These are phyloP conservation scores for Epinephelus lanceolatus DNA, from an alignment of 2,113 vertebrate species.

Conservation along the genomic window DNA sequence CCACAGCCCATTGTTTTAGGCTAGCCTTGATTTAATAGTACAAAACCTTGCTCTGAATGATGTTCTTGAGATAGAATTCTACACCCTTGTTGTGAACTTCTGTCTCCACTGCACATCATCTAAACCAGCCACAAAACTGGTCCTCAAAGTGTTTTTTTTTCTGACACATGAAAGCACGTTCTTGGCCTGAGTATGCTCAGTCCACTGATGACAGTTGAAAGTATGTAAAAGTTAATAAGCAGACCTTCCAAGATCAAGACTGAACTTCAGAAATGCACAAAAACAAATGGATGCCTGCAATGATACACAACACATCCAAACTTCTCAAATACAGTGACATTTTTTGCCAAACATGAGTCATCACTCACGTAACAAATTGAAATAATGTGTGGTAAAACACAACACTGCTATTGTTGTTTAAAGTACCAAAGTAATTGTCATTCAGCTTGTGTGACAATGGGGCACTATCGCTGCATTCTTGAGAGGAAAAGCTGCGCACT, in stretches of 20 bases:
- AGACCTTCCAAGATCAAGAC: neutral
- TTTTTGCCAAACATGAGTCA: neutral
- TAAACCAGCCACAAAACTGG: no score
- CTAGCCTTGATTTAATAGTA: no score
- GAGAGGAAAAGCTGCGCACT: constrained; percentile 41
- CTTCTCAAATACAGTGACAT: neutral
- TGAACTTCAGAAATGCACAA: neutral
- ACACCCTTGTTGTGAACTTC: no score
- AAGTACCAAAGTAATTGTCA: constrained; percentile 29
- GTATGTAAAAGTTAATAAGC: no score
- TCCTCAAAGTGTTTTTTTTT: no score
- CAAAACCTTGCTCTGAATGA: no score
- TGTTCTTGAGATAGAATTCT: no score
- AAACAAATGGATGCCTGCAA: neutral
- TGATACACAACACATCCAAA: neutral
- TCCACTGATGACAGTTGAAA: no score
- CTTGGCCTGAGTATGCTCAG: neutral
- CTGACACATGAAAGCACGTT: no score
- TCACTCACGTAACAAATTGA: neutral
- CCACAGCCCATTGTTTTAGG: no score
- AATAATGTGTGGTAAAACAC: neutral
- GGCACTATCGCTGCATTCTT: constrained; percentile 61
- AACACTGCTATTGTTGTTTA: neutral
- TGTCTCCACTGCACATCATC: no score
- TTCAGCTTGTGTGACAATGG: constrained; percentile 56